These are phyloP conservation scores for Dendrocincla tyrannina DNA, from an alignment of 2,797 vertebrate species.

Conservation along the genomic window DNA sequence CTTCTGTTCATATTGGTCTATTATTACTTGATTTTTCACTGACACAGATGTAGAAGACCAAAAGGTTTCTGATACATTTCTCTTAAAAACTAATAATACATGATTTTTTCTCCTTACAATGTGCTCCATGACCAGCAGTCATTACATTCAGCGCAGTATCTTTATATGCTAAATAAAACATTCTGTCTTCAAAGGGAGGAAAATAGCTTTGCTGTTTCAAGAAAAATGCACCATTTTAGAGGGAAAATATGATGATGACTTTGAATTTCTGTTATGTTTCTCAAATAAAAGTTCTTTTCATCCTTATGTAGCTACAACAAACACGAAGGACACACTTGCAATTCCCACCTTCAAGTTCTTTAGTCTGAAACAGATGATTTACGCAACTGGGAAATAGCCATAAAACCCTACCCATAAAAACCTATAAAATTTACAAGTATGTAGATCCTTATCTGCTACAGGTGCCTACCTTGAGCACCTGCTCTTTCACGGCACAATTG, in stretches of 20 bases:
- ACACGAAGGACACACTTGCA: not conserved
- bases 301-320: not conserved
- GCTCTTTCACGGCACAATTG: not conserved
- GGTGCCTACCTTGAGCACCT: not conserved
- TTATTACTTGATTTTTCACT: not conserved
- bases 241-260: not conserved
- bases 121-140: not conserved
- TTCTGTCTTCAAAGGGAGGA: accelerated
- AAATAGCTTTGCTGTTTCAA: not conserved
- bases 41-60: not conserved
- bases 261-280: not conserved
- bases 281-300: not conserved
- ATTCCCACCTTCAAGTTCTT: not conserved
- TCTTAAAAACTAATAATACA: not conserved
- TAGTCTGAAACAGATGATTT: not conserved
- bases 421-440: not conserved
- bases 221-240: not conserved
- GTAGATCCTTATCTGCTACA: not conserved
- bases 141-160: not conserved
- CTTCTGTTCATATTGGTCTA: not conserved
- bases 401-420: not conserved
- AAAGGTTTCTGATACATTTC: not conserved
- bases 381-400: accelerated
- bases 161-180: not conserved
- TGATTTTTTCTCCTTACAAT: not conserved